Base-by-base conservation (phyloP, 2,113 vertebrate species). In the Pachycephala philippinensis region DNA sequence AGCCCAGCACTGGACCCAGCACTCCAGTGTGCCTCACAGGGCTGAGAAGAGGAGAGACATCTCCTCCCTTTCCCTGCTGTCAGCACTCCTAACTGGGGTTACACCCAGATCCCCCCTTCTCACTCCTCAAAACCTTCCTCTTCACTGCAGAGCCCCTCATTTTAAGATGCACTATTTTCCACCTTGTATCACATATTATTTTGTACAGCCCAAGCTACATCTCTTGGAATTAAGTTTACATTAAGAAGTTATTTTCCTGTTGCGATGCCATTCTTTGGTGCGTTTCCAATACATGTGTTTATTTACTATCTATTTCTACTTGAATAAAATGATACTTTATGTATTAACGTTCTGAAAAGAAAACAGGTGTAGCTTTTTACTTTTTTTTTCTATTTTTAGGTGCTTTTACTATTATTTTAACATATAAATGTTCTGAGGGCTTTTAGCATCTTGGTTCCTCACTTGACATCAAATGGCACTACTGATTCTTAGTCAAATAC, bases 361-460 rank as follows among this genome's bases (percentile, higher is more conserved):
- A 44, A 39, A 9, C 10, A 63, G 4, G 9, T 15, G 4, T 7
- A 26, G 8, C 0, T 7, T 31, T 26, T 44, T 1, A 6, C 3
- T 7, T 24, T 15, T 20, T 9, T 19, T 31, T 16, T 33, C 12
- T n/a, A 9, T 26, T 53, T 70, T 49, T 35, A 44, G 13, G 3
- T 10, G 11, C 9, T 69, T 71, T 40, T 39, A 13, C 8, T 71
- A 26, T 50, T 33, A 40, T 66, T 45, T 45, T 49, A 70, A 26
- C 7, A 75, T 8, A 31, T 6, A 12, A 27, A 9, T 30, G 4
- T 30, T 68, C 6, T 52, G 35, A 72, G 8, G 13, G 27, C 20
- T 60, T 83, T 15, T 22, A 60, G 39, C 19, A 39, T 30, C 50
- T 30, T 49, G 11, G 10, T 16, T 77, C 9, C 28, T 86, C 20